phyloP scores from a whole-genome alignment of 2,797 vertebrate genomes.

The Coranthus polyacanthus region DNA sequence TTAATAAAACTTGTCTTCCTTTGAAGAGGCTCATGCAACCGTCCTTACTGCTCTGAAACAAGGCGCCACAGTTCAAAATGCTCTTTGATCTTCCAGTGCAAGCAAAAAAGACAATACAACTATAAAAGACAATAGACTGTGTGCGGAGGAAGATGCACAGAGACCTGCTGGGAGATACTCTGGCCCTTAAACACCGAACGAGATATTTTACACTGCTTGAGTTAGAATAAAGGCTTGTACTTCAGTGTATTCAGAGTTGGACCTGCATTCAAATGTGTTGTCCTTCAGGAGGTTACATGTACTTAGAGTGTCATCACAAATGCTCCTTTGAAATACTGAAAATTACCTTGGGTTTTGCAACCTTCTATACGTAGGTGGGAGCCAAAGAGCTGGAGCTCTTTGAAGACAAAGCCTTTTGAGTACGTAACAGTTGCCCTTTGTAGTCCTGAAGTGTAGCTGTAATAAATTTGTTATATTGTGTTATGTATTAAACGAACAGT shows the following conservation, averaged over 20 bases:
- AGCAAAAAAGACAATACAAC: constrained; percentile 58
- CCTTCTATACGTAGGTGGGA: constrained; percentile 37
- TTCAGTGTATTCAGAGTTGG: constrained; percentile 9
- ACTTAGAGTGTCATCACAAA: constrained; percentile 58
- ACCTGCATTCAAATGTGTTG: constrained; percentile 36
- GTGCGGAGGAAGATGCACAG: constrained; percentile 21
- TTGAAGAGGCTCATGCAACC: constrained; percentile 80
- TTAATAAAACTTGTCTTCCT: constrained; percentile 75
- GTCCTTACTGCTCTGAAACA: constrained; percentile 70
- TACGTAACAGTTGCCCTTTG: constrained; percentile 38
- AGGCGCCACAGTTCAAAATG: constrained; percentile 67
- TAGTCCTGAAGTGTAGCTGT: constrained; percentile 36
- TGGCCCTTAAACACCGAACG: constrained; percentile 50
- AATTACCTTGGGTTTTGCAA: constrained; percentile 57
- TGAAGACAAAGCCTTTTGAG: constrained; percentile 66
- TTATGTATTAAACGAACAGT: neutral
- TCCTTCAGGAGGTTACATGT: constrained; percentile 53
- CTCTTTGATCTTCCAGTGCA: constrained; percentile 76
- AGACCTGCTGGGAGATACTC: constrained; percentile 54
- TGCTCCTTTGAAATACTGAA: constrained; percentile 58
- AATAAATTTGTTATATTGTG: constrained; percentile 32
- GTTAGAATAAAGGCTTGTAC: constrained; percentile 25
- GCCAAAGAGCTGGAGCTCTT: constrained; percentile 58
- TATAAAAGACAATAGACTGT: constrained; percentile 8
- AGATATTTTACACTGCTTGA: constrained; percentile 44